Conservation (phyloP, 2,888 invertebrate genomes). For the Ctenicera cuprea region DNA sequence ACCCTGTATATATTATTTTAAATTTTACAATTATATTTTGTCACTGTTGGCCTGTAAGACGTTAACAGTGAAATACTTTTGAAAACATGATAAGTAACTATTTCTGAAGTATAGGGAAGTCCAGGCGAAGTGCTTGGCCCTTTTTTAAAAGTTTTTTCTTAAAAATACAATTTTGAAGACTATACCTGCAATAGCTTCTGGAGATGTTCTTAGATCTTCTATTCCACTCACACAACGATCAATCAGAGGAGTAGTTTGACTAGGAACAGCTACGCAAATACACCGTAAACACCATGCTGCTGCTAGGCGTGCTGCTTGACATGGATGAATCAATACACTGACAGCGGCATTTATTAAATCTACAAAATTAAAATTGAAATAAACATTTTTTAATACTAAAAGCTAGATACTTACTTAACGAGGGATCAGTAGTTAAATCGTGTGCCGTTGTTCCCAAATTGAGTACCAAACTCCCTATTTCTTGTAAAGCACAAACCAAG, state of each 20-base stretch:
- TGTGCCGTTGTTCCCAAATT: conserved; percentile 96
- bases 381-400: conserved; percentile 19
- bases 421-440: conserved; percentile 91
- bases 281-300: conserved; percentile 97
- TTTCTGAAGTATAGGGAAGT: too few relatives aligned
- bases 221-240: conserved; percentile 92
- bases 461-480: conserved; percentile 91
- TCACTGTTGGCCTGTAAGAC: too few relatives aligned
- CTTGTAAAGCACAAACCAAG: conserved; percentile 94
- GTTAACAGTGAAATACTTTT: too few relatives aligned
- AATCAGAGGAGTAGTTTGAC: conserved; percentile 94
- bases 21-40: too few relatives aligned
- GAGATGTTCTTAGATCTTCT: conserved; percentile 92
- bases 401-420: conserved; percentile 77
- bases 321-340: conserved; percentile 94
- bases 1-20: too few relatives aligned
- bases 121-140: too few relatives aligned
- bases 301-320: conserved; percentile 93
- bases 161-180: too few relatives aligned
- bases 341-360: conserved; percentile 86
- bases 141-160: too few relatives aligned
- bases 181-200: conserved; percentile 87
- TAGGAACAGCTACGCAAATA: conserved; percentile 94
- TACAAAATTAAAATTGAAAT: conserved; percentile 61
- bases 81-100: too few relatives aligned